Base-by-base conservation (phyloP, 1,140 invertebrate species). In the Drosophila ercepeae region DNA sequence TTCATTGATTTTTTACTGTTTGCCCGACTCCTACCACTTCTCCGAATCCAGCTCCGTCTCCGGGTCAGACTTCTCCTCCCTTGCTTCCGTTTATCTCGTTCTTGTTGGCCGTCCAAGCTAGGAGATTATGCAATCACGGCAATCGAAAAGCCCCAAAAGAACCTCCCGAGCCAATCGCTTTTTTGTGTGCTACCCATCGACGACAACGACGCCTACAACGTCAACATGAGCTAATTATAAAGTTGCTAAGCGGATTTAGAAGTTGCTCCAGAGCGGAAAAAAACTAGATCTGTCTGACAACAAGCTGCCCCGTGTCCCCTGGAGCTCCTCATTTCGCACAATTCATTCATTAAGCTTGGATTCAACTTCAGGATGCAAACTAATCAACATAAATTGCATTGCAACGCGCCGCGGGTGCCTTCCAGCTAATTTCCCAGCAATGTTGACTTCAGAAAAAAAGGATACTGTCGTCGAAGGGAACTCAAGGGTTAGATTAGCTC, bases 241-340 rank as follows among this genome's bases (percentile, higher is more conserved):
- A 70, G 63, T 76, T 81, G 81, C 81, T 86, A 86, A 86, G 81
- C 81, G 82, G 81, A 86, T 86, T 86, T 74, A n/a, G 34, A 34
- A 19, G 42, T 34, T 46, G 25, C 44, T 52, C 29, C 19, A 52
- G 42, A 48, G 45, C 42, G 42, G 19, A 25, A 53, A 29, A 46
- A 27, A 23, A 42, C 46, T 45, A 21, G 34, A 1, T 39, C 14
- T 70, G 23, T 42, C 5, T 23, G 60, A 45, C 39, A 67, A 61
- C 16, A 19, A 9, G 6, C 3, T 3, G 6, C 16, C n/a, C 55
- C 11, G n/a, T 18, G 7, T 18, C 52, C 6, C 19, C 42, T 29
- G 16, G 44, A 44, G 27, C 36, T 11, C 11, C 25, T 2, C 27
- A 36, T 19, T 14, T 34, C 2, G 39, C 14, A 46, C 8, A 52